Percentiles rank a stretch among this genome's conserved stretches.
These are phyloP conservation scores for Urophycis tenuis DNA, from an alignment of 2,797 vertebrate genomes.

Conservation along the genomic window DNA sequence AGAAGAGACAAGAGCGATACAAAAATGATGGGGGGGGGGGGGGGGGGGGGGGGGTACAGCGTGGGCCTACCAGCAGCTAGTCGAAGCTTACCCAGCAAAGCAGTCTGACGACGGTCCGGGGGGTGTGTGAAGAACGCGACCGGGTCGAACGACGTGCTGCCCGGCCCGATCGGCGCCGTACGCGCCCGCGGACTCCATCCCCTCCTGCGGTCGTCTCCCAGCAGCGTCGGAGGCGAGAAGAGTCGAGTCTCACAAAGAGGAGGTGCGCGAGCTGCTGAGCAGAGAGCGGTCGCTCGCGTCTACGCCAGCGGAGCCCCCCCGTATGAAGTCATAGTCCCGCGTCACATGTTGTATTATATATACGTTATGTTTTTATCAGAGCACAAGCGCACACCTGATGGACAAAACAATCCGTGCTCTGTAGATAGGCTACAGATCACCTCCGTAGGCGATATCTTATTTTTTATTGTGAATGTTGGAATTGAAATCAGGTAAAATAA, in stretches of 20 bases:
- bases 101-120: slow-evolving; percentile 83
- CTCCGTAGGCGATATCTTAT: too few species aligned
- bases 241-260: not conserved
- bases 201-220: slow-evolving; percentile 51
- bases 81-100: slow-evolving; percentile 78
- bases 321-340: too few species aligned
- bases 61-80: not conserved
- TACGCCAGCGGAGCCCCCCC: too few species aligned
- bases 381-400: too few species aligned
- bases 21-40: not conserved
- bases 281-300: too few species aligned
- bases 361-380: too few species aligned
- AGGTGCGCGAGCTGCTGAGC: not conserved
- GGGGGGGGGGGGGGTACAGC: not conserved
- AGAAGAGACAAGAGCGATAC: not conserved
- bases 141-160: slow-evolving; percentile 75
- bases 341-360: too few species aligned
- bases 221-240: not conserved
- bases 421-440: too few species aligned
- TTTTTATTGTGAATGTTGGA: too few species aligned
- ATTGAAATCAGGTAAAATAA: too few species aligned
- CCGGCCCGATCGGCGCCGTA: slow-evolving; percentile 86
- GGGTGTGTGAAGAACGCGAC: slow-evolving; percentile 83
- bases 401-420: too few species aligned
- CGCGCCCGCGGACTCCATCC: slow-evolving; percentile 71